Evolutionary conservation across 1,140 invertebrate species (phyloP).

Genomic region (Trichonephila inaurata): DNA sequence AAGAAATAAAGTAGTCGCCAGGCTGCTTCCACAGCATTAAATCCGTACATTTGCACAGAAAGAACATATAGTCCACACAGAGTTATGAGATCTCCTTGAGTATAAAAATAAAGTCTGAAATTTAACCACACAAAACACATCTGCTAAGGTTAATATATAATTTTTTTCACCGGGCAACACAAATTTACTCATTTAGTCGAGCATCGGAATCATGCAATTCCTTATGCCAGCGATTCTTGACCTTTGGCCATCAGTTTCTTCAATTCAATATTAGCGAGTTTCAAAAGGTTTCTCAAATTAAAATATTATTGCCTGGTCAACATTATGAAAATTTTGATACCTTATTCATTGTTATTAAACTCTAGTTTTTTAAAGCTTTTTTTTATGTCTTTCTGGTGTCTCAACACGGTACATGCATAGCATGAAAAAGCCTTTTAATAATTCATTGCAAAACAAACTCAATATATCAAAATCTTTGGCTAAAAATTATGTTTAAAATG

Average conservation of each 20-base stretch:
- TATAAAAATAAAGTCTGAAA: slow-evolving; percentile 75
- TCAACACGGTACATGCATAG: no score
- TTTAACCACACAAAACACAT: slow-evolving; percentile 72
- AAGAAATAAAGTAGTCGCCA: slow-evolving; percentile 59
- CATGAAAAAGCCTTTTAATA: no score
- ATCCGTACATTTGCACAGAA: slow-evolving; percentile 53
- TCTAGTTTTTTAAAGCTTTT: no score
- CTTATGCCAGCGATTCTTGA: not conserved
- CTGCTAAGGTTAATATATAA: slow-evolving; percentile 66
- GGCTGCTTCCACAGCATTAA: slow-evolving; percentile 48
- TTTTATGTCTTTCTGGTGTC: no score
- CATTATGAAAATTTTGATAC: no score
- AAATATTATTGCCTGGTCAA: no score
- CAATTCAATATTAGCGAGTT: no score
- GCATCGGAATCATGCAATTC: not conserved
- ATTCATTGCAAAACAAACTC: no score
- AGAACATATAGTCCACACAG: slow-evolving; percentile 67
- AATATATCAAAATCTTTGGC: no score
- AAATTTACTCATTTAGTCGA: slow-evolving; percentile 47
- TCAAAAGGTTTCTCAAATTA: no score
- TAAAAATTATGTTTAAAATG: no score
- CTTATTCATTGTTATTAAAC: no score
- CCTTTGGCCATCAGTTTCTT: not conserved
- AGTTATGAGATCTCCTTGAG: slow-evolving; percentile 74
- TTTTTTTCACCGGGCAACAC: slow-evolving; percentile 72